phyloP scores from a whole-genome alignment of 2,113 vertebrate genomes.

The Macrotus californicus region DNA sequence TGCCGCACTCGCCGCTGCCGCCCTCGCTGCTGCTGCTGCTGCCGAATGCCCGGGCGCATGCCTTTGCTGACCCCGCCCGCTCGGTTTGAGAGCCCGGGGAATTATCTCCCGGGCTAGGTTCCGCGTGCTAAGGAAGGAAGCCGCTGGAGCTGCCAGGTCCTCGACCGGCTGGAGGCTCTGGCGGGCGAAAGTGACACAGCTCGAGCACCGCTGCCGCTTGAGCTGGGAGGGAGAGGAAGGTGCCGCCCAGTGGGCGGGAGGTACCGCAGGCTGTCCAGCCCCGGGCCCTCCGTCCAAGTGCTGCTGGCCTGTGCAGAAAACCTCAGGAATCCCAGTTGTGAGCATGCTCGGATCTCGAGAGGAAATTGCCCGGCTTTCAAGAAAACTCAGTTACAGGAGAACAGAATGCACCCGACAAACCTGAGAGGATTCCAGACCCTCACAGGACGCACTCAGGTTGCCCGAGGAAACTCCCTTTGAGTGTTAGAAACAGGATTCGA shows the following conservation, averaged over 20 bases:
- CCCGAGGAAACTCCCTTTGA: conserved; percentile 9
- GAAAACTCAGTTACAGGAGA: neutral
- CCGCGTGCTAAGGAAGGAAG: neutral
- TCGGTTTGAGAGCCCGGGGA: neutral
- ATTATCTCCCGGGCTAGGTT: neutral
- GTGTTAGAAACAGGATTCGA: neutral
- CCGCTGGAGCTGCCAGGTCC: neutral
- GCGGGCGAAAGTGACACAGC: conserved; percentile 57
- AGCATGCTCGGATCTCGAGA: neutral
- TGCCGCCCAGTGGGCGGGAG: conserved; percentile 4
- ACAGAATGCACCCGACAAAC: neutral
- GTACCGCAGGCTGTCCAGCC: neutral
- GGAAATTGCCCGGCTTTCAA: neutral
- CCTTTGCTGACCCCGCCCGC: neutral
- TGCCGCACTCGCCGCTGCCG: neutral
- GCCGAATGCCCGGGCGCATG: neutral
- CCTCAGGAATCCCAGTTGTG: conserved; percentile 9
- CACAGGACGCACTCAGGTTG: neutral
- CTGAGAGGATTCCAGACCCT: neutral
- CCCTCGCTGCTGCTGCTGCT: neutral
- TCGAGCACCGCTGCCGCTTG: neutral
- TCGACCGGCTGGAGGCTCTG: neutral
- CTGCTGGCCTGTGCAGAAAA: neutral
- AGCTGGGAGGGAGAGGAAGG: conserved; percentile 16
- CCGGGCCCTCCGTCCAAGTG: neutral